Conservation (phyloP, 2,113 vertebrate species). For the Pseudorectes ferrugineus region DNA sequence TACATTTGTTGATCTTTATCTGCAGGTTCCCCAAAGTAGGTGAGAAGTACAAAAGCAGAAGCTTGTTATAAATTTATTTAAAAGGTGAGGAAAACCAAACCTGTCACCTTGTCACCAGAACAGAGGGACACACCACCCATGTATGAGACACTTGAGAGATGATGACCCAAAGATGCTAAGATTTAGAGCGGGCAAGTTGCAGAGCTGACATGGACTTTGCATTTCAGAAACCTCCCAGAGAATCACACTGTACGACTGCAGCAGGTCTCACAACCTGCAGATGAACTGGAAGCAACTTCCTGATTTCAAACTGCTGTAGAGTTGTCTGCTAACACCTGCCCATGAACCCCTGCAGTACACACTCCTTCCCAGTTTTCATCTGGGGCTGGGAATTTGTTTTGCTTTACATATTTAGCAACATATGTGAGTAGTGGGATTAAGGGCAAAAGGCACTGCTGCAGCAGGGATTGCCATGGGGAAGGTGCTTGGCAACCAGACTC, state of each 20-base stretch:
- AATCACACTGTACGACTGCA: rapidly evolving
- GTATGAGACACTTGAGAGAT: background rate
- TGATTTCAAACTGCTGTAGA: background rate
- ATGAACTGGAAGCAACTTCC: background rate
- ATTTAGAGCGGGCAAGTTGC: background rate
- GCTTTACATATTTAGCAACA: background rate
- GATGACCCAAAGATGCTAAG: background rate
- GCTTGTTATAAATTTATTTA: background rate
- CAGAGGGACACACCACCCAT: background rate
- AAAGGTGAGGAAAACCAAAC: background rate
- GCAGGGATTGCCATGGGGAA: background rate
- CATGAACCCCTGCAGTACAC: background rate
- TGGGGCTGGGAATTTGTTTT: background rate
- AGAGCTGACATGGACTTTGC: background rate
- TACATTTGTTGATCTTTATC: background rate
- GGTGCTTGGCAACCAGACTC: background rate
- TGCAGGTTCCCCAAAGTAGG: background rate
- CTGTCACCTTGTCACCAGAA: background rate
- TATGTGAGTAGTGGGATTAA: background rate
- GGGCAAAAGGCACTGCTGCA: background rate
- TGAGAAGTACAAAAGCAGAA: background rate
- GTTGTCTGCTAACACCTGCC: background rate
- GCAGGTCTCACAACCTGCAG: background rate
- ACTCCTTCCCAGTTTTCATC: background rate
- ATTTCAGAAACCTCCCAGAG: background rate